Percentiles rank a stretch among this genome's conserved stretches.
Conservation (phyloP, 2,113 vertebrate species). For the Dasyornis broadbenti region DNA sequence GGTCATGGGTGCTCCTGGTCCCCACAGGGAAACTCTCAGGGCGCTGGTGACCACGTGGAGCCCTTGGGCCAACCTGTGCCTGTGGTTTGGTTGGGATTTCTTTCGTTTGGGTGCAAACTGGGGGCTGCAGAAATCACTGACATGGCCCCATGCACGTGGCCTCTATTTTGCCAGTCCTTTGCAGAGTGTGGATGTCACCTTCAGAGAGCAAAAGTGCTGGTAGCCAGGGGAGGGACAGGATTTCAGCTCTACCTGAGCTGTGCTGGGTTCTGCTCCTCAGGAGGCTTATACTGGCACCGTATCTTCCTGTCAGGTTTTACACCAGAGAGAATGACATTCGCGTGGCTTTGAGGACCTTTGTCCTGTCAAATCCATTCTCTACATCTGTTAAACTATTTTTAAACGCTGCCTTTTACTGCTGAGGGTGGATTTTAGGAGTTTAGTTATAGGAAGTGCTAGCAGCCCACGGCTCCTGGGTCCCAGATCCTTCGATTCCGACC, state of each 20-base stretch:
- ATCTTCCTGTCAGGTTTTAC: background rate
- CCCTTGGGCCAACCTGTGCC: accelerated
- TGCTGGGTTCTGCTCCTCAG: background rate
- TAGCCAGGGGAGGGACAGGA: background rate
- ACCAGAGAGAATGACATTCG: background rate
- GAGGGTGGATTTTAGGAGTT: background rate
- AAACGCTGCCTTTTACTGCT: background rate
- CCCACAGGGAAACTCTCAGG: background rate
- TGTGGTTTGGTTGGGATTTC: accelerated
- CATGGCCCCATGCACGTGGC: accelerated
- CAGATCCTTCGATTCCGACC: accelerated
- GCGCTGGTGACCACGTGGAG: accelerated
- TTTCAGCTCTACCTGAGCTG: background rate
- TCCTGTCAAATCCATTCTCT: background rate
- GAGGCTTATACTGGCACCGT: accelerated
- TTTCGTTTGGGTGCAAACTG: background rate
- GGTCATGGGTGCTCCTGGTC: background rate
- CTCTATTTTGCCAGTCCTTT: background rate
- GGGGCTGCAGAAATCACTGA: background rate
- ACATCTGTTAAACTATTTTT: background rate
- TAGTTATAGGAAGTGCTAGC: accelerated
- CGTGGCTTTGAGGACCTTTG: background rate
- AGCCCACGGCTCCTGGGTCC: background rate
- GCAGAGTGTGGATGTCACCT: background rate
- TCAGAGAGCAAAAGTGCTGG: background rate